Percentiles rank a stretch among this genome's conserved stretches.
Evolutionary conservation across 2,888 invertebrate species (phyloP).

Genomic region (Rhagonycha lutea): DNA sequence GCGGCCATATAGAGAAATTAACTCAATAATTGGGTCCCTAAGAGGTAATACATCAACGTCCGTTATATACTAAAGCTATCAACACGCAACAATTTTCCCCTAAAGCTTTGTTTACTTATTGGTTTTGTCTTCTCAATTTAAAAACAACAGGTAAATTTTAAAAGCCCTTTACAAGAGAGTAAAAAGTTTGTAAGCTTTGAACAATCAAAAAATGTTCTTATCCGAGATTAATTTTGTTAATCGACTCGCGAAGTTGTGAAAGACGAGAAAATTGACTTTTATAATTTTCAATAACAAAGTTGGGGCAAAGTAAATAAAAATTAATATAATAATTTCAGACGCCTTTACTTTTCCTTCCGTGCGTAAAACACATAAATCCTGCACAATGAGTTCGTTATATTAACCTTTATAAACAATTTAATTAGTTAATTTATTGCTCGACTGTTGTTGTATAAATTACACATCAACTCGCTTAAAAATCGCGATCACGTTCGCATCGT

Average conservation of each 20-base stretch:
- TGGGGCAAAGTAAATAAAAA: background rate
- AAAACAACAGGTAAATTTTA: background rate
- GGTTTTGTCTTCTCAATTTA: background rate
- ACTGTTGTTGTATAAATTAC: background rate
- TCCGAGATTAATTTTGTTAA: background rate
- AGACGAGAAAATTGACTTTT: background rate
- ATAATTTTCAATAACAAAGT: background rate
- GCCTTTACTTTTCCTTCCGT: background rate
- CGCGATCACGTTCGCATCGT: background rate
- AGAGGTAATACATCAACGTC: background rate
- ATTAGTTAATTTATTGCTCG: constrained; percentile 11
- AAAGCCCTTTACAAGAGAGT: background rate
- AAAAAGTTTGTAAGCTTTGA: background rate
- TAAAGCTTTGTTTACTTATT: background rate
- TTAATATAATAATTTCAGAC: background rate
- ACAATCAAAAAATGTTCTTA: background rate
- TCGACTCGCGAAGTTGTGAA: background rate
- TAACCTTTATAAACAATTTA: constrained; percentile 11
- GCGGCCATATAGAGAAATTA: background rate
- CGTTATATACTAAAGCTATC: background rate
- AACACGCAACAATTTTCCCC: background rate
- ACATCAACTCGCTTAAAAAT: background rate
- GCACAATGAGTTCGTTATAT: background rate
- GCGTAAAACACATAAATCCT: background rate
- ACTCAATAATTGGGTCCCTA: background rate